These are phyloP conservation scores for Balaenoptera acutorostrata DNA, from an alignment of 2,113 vertebrate genomes.

Conservation along the genomic window DNA sequence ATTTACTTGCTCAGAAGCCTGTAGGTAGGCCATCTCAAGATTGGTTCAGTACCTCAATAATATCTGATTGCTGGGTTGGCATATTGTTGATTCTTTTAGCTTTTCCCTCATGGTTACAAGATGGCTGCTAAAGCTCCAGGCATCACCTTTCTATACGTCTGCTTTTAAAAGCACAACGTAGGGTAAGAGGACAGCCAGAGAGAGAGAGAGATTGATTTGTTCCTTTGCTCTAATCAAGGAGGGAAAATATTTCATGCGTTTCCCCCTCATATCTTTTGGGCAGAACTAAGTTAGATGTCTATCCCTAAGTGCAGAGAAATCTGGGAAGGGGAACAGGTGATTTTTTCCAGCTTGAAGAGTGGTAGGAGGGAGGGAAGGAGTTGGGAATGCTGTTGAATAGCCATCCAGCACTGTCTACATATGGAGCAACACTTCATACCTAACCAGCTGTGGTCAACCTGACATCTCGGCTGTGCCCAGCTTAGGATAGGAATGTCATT, in stretches of 20 bases:
- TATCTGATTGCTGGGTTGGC: not conserved
- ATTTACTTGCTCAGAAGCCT: not conserved
- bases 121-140: not conserved
- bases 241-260: not conserved
- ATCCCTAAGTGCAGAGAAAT: not conserved
- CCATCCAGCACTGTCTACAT: not conserved
- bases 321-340: not conserved
- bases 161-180: not conserved
- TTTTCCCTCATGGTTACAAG: conserved; percentile 2
- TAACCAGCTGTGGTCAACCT: not conserved
- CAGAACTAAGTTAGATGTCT: not conserved
- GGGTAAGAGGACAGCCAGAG: not conserved
- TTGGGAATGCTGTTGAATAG: not conserved
- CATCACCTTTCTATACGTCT: not conserved
- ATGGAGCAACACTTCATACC: not conserved
- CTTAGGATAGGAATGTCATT: not conserved
- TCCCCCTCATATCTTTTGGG: not conserved
- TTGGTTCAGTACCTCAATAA: not conserved
- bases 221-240: not conserved
- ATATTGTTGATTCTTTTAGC: not conserved
- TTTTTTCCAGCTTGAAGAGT: not conserved
- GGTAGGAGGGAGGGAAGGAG: not conserved
- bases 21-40: not conserved
- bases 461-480: not conserved
- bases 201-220: not conserved